Percentiles rank a stretch among this genome's conserved stretches.
Conservation (phyloP, 2,113 vertebrate genomes). For the Amia ocellicauda region DNA sequence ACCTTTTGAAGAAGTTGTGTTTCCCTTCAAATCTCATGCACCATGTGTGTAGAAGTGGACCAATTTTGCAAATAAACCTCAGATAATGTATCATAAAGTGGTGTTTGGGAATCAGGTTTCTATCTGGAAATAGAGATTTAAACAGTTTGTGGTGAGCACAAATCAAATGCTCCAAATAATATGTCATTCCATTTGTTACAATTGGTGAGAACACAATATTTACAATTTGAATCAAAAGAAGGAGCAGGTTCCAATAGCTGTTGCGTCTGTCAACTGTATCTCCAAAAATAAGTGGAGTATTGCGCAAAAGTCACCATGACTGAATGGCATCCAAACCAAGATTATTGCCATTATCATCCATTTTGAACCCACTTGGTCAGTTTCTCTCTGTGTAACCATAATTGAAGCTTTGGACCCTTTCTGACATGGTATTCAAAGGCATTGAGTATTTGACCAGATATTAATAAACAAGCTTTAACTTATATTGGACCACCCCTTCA, state of each 20-base stretch:
- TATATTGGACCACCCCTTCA: conserved; percentile 23
- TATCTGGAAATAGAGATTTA: conserved; percentile 8
- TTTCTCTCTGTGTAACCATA: conserved; percentile 20
- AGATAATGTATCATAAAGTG: conserved; percentile 17
- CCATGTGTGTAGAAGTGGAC: conserved; percentile 18
- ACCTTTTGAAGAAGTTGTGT: conserved; percentile 18
- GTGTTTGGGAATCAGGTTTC: conserved; percentile 17
- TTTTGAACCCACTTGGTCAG: conserved; percentile 13
- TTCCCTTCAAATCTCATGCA: conserved; percentile 20
- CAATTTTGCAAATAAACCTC: conserved; percentile 13
- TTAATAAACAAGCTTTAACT: conserved; percentile 24
- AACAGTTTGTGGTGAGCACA: conserved; percentile 23
- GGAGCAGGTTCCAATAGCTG: conserved; percentile 11
- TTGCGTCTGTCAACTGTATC: conserved; percentile 12
- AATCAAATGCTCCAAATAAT: conserved; percentile 20
- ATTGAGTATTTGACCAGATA: conserved; percentile 21
- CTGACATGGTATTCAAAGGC: conserved; percentile 14
- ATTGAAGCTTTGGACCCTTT: conserved; percentile 24
- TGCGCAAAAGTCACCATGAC: conserved; percentile 3
- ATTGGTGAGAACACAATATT: conserved; percentile 24
- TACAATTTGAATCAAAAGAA: too few species aligned
- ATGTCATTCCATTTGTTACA: neutral
- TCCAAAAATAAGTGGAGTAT: conserved; percentile 20
- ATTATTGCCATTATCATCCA: conserved; percentile 14
- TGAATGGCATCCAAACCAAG: conserved; percentile 6